These are phyloP conservation scores for Podilymbus podiceps DNA, from an alignment of 2,113 vertebrate genomes.

Conservation along the genomic window DNA sequence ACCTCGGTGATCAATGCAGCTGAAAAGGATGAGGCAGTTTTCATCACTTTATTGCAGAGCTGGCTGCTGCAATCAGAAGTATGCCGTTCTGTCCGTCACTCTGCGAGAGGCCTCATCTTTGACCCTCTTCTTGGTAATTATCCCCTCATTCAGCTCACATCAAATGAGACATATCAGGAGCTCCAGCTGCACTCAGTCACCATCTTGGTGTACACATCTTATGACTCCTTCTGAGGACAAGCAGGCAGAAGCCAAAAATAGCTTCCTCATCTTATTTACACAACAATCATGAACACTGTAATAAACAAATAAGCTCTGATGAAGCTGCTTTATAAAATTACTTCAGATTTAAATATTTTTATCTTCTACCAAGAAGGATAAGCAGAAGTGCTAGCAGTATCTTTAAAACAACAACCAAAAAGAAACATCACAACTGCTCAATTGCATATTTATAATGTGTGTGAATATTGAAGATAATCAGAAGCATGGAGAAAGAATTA, in stretches of 20 bases:
- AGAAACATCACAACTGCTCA: background rate
- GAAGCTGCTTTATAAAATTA: slow-evolving; percentile 50
- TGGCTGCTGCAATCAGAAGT: background rate
- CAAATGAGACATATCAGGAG: background rate
- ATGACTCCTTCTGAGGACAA: slow-evolving; percentile 16
- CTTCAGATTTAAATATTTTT: slow-evolving; percentile 54
- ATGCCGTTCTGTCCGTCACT: fast-evolving
- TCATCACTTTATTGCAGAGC: background rate
- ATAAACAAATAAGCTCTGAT: slow-evolving; percentile 63
- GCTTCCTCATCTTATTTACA: slow-evolving; percentile 49
- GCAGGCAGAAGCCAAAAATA: slow-evolving; percentile 38
- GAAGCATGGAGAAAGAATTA: background rate
- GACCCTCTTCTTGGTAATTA: slow-evolving; percentile 21
- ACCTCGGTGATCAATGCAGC: background rate
- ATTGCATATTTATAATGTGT: background rate
- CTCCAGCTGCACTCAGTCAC: slow-evolving; percentile 43
- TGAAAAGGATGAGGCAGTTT: background rate
- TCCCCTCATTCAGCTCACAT: background rate
- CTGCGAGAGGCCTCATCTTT: background rate
- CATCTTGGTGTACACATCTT: background rate
- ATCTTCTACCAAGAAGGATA: background rate
- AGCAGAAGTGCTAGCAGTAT: slow-evolving; percentile 1
- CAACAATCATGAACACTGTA: slow-evolving; percentile 48
- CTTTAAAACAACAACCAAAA: background rate
- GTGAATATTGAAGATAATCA: background rate